Evolutionary conservation across 2,888 invertebrate species (phyloP).

Genomic region (Apodemia zela): DNA sequence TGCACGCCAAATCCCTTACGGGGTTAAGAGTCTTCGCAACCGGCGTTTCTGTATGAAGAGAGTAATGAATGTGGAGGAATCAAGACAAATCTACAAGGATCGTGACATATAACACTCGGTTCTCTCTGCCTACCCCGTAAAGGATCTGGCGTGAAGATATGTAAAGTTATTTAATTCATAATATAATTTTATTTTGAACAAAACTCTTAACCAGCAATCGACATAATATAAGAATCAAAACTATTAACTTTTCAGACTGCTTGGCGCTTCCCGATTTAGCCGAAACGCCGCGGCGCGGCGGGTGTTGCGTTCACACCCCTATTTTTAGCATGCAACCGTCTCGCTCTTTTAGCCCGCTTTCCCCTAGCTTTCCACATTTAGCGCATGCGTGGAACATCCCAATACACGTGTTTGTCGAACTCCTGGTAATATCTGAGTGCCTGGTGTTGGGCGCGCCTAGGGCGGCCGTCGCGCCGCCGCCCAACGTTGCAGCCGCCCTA

Average conservation of each 20-base stretch:
- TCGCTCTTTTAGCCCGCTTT: slow-evolving; percentile 58
- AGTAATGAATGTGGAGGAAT: too few species aligned
- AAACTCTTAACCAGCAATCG: neutral
- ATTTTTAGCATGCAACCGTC: slow-evolving; percentile 51
- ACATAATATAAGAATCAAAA: slow-evolving; percentile 35
- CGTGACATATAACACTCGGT: too few species aligned
- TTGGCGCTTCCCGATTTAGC: slow-evolving; percentile 73
- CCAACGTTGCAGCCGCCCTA: slow-evolving; percentile 56
- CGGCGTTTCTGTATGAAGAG: too few species aligned
- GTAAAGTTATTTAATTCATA: too few species aligned
- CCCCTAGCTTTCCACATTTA: slow-evolving; percentile 56
- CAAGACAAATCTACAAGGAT: too few species aligned
- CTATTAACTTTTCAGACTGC: slow-evolving; percentile 68
- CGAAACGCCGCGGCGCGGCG: slow-evolving; percentile 30
- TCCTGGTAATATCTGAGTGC: slow-evolving; percentile 54
- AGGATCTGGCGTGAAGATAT: too few species aligned
- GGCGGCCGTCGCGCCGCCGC: slow-evolving; percentile 76
- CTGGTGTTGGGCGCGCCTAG: slow-evolving; percentile 78
- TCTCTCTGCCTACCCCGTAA: too few species aligned
- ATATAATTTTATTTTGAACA: neutral
- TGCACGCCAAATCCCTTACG: too few species aligned
- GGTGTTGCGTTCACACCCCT: slow-evolving; percentile 52
- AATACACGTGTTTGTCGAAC: slow-evolving; percentile 59
- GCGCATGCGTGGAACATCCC: slow-evolving; percentile 68
- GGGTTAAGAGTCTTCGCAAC: too few species aligned